Evolutionary conservation across 2,113 vertebrate genomes (phyloP), one percentile per base, ranked within the genome.

Genomic region (Epinephelus lanceolatus): DNA sequence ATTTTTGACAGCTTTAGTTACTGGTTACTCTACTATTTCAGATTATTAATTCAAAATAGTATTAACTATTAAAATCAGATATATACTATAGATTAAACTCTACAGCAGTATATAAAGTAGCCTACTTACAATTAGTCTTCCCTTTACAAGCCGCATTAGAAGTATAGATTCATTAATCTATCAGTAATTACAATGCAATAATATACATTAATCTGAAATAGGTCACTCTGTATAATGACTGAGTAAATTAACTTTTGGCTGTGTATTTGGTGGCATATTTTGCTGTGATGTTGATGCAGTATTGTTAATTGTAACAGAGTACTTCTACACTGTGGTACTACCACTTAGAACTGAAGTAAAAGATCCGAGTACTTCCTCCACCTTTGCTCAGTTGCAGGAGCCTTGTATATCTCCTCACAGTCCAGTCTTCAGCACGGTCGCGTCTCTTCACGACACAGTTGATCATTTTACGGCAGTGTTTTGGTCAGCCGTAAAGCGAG

Each of bases 401-500:
- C 6, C 33, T 37, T 37, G 33, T 37, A 37, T 30, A 30, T 30
- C 30, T 37, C 33, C 6, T 7, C 33, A 6, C 33, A 37, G 33
- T 37, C 33, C 33, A 6, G 33, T 37, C 33, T 10, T 45, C 55
- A 8, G 6, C 14, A n/a, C 66, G 6, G 9, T 42, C 3, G 6
- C 6, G 30, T 42, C n/a, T 42, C 37, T 51, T 83, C 12, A 80
- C 81, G 40, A 11, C 84, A 75, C n/a, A 6, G 12, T 3, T 0
- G 0, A 0, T 23, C 52, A 4, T 7, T 91, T 88, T 92, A 88
- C 89, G 88, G 67, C 27, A 33, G 59, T 65, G 68, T 68, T 47
- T 53, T n/a, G 11, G 7, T 62, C 53, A 52, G 78, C 75, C 91
- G 92, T 85, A 92, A 94, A 94, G 77, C 55, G 49, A 14, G 23